Evolutionary conservation across 2,888 invertebrate genomes (phyloP).

Genomic region (Acanthococcus lagerstroemiae): DNA sequence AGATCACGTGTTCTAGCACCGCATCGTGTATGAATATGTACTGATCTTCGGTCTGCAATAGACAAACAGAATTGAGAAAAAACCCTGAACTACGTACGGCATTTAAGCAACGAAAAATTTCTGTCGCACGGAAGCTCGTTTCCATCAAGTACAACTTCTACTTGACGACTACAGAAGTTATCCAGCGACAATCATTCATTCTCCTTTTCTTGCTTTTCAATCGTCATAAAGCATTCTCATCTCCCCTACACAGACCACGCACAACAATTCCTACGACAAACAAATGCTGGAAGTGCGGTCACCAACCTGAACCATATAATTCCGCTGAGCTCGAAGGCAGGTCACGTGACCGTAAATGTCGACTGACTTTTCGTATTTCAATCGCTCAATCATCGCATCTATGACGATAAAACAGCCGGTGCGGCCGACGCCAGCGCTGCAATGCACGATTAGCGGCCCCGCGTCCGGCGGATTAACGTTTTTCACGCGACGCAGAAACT

Average conservation of each 20-base stretch:
- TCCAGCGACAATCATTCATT: no score
- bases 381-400: slow-evolving; percentile 95
- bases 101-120: no score
- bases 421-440: slow-evolving; percentile 71
- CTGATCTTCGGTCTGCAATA: slow-evolving; percentile 81
- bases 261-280: no score
- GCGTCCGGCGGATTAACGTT: slow-evolving; percentile 61
- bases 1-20: slow-evolving; percentile 89
- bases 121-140: no score
- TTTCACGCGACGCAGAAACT: slow-evolving; percentile 88
- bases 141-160: no score
- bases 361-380: slow-evolving; percentile 93
- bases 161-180: no score
- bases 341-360: slow-evolving; percentile 99
- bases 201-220: no score
- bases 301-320: slow-evolving; percentile 83
- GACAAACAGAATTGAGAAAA: neutral
- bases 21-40: slow-evolving; percentile 99
- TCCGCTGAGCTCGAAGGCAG: slow-evolving; percentile 90
- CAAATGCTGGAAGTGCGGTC: neutral
- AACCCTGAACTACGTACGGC: no score
- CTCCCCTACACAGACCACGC: no score
- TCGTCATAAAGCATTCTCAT: no score
- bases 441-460: slow-evolving; percentile 39
- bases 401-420: slow-evolving; percentile 98